These are phyloP conservation scores for Vombatus ursinus DNA, from an alignment of 2,113 vertebrate species.

Conservation along the genomic window DNA sequence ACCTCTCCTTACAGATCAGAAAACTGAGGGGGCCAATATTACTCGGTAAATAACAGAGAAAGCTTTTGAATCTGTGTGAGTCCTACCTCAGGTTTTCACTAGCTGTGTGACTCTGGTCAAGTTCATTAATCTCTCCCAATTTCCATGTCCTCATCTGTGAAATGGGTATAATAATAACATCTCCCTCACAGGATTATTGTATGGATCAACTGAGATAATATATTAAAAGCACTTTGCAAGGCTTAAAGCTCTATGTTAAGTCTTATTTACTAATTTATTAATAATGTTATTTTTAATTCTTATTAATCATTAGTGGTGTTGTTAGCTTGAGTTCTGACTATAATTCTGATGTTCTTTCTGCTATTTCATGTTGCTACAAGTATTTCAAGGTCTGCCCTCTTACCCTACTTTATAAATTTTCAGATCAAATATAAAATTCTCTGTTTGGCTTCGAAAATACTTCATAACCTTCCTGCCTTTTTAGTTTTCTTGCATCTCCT, in stretches of 20 bases:
- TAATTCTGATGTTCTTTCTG: background rate
- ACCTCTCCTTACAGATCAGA: background rate
- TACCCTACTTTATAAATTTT: background rate
- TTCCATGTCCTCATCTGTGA: background rate
- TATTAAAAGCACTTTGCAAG: background rate
- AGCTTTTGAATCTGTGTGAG: background rate
- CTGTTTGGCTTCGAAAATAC: background rate
- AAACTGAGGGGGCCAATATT: background rate
- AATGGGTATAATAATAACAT: background rate
- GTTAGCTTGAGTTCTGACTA: background rate
- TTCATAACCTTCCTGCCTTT: background rate
- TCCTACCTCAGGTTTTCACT: background rate
- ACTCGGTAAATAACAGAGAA: background rate
- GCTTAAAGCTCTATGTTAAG: background rate
- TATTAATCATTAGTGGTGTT: background rate
- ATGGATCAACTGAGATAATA: background rate
- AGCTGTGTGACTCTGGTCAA: background rate
- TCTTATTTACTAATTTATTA: background rate
- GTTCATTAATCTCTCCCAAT: background rate
- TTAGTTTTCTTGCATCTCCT: background rate
- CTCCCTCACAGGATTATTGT: background rate
- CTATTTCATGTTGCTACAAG: background rate
- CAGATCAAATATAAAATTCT: background rate
- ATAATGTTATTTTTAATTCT: background rate
- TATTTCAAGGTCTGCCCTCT: background rate